phyloP scores from a whole-genome alignment of 2,797 vertebrate genomes.

The Peromyscus eremicus region DNA sequence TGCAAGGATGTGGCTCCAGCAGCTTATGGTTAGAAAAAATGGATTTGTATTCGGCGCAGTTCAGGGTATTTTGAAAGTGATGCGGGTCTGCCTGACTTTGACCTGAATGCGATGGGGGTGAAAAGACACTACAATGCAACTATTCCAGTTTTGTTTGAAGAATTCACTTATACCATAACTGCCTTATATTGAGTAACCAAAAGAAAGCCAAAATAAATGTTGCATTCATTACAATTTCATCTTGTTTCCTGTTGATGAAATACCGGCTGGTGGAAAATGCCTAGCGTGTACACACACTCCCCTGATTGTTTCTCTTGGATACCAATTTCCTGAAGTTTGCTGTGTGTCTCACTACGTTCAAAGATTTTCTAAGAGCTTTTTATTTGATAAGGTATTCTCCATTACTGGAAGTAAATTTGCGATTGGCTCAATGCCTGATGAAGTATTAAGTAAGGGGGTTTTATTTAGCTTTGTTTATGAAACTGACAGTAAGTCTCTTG shows the following conservation, averaged over 20 bases:
- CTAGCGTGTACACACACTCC: neutral
- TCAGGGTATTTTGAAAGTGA: neutral
- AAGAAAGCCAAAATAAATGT: neutral
- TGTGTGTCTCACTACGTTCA: neutral
- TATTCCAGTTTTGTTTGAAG: constrained; percentile 7
- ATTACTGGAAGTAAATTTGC: constrained; percentile 44
- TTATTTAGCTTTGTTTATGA: constrained; percentile 48
- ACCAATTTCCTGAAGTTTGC: neutral
- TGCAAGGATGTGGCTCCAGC: neutral
- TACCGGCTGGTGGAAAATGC: neutral
- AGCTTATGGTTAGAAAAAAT: neutral
- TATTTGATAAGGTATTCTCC: neutral
- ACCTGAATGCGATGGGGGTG: neutral
- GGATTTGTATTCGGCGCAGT: neutral
- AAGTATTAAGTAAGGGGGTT: constrained; percentile 10
- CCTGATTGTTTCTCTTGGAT: neutral
- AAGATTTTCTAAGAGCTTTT: neutral
- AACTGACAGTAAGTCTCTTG: neutral
- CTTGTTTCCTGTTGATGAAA: neutral
- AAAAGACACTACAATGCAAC: neutral
- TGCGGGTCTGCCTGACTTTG: neutral
- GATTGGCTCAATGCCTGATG: neutral
- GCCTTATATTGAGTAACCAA: neutral
- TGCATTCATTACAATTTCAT: neutral
- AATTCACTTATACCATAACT: neutral